These are phyloP conservation scores for Entomobrya proxima DNA, from an alignment of 2,888 invertebrate genomes.

Conservation along the genomic window DNA sequence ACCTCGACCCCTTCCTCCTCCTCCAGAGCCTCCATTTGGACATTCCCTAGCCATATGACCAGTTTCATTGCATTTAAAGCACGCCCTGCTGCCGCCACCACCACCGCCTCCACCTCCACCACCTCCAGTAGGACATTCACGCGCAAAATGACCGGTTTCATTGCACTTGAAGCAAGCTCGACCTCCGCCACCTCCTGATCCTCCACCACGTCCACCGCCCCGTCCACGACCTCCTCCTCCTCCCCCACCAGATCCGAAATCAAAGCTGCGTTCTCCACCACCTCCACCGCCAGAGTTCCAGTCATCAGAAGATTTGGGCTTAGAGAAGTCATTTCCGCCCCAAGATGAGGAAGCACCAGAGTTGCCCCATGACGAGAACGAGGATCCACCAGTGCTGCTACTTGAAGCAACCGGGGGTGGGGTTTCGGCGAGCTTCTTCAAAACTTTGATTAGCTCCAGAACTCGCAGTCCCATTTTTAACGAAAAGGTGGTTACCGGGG, in stretches of 20 bases:
- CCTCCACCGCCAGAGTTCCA: not conserved
- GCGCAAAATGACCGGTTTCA: constrained; percentile 14
- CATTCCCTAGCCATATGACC: constrained; percentile 47
- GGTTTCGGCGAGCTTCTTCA: constrained; percentile 14
- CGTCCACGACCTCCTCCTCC: constrained; percentile 3
- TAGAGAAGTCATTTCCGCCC: not conserved
- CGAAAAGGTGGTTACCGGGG: constrained; percentile 13
- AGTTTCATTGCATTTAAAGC: constrained; percentile 38
- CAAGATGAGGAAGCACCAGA: not conserved
- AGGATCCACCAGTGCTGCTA: not conserved
- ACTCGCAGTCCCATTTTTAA: constrained; percentile 44
- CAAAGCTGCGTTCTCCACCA: not conserved
- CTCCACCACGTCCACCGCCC: constrained; percentile 9
- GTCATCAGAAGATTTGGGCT: not conserved
- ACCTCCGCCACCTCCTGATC: not conserved
- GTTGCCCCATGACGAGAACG: not conserved
- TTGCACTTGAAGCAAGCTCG: constrained; percentile 46
- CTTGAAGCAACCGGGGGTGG: not conserved
- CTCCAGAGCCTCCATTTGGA: constrained; percentile 25
- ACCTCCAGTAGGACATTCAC: constrained; percentile 20
- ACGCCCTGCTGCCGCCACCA: constrained; percentile 37
- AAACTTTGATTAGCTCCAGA: constrained; percentile 25
- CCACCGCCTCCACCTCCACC: constrained; percentile 39
- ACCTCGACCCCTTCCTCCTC: constrained; percentile 33
- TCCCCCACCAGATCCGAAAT: not conserved